These are phyloP conservation scores for Napeogenes sylphis DNA, from an alignment of 2,888 invertebrate species.

Conservation along the genomic window DNA sequence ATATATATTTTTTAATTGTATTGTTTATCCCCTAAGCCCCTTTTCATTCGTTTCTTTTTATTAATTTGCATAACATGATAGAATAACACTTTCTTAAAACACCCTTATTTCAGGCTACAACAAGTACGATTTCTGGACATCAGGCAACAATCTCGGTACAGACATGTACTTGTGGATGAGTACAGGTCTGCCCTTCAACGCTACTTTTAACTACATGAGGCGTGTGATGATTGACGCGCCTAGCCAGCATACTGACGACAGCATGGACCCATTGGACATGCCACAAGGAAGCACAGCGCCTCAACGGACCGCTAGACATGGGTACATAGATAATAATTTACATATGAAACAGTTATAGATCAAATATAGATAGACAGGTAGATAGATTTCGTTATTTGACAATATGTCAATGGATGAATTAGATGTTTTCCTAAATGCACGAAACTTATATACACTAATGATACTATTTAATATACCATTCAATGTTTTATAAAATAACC, in stretches of 20 bases:
- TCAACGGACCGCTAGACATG: slow-evolving; percentile 86
- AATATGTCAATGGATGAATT: not conserved
- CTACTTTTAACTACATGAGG: slow-evolving; percentile 90
- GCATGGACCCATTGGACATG: slow-evolving; percentile 80
- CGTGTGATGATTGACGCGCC: slow-evolving; percentile 75
- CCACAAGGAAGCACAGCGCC: slow-evolving; percentile 87
- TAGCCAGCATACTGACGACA: slow-evolving; percentile 74
- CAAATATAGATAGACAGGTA: not conserved
- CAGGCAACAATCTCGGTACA: slow-evolving; percentile 90
- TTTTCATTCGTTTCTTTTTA: no score
- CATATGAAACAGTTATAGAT: not conserved
- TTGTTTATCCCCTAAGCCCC: no score
- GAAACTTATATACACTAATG: no score
- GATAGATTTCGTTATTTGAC: not conserved
- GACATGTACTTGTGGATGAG: slow-evolving; percentile 95
- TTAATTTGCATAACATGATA: not conserved
- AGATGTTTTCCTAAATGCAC: not conserved
- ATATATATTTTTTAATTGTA: no score
- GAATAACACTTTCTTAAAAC: not conserved
- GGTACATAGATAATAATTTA: slow-evolving; percentile 58
- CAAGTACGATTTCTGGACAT: slow-evolving; percentile 92
- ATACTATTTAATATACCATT: no score
- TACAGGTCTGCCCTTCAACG: slow-evolving; percentile 90
- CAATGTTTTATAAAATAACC: no score
- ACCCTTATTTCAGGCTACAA: slow-evolving; percentile 77